Evolutionary conservation across 2,888 invertebrate species (phyloP), one percentile per base, ranked within the genome.

Genomic region (Agrochola macilenta): DNA sequence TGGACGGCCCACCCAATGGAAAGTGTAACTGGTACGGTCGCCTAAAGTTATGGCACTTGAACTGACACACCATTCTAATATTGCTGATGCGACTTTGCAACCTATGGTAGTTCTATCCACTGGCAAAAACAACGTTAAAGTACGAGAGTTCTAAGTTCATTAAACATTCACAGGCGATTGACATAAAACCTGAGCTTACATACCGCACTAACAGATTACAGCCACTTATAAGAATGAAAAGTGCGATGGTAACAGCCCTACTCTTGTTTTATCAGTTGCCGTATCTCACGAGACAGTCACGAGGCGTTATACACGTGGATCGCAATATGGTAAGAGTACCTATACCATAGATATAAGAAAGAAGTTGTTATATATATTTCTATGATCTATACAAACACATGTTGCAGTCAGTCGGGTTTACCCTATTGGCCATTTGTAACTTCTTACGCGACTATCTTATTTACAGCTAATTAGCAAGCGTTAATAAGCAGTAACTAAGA

Each of bases 221-320:
- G 46, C 7, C 17, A 65, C 54, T 4, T 35, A 35, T 39, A 12
- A 23, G 11, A 52, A n/a, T 9, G 14, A 43, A 63, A 23, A 39
- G 26, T n/a, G 30, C 30, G n/a, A 57, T 64, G 35, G 69, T 77
- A 61, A 39, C 69, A 82, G 26, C 76, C 76, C 83, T 83, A 68
- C 20, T 65, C 54, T 57, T 57, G 30, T 65, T 63, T 72, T 60
- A 82, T 76, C 76, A 60, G 57, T 26, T 20, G 35, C n/a, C 49
- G 23, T 72, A 69, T 79, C 64, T 57, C 49, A 60, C 71, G 57
- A 52, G 64, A n/a, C 57, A 43, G 61, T 77, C 83, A 83, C 83
- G 77, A 72, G 77, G 77, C 80, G 12, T 5, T 20, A 30, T n/a
- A 39, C 75, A 73, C 75, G 63, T 82, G 46, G 70, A 60, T 63